These are phyloP conservation scores for Diachrysia chrysitis DNA, from an alignment of 2,888 invertebrate species.

Conservation along the genomic window DNA sequence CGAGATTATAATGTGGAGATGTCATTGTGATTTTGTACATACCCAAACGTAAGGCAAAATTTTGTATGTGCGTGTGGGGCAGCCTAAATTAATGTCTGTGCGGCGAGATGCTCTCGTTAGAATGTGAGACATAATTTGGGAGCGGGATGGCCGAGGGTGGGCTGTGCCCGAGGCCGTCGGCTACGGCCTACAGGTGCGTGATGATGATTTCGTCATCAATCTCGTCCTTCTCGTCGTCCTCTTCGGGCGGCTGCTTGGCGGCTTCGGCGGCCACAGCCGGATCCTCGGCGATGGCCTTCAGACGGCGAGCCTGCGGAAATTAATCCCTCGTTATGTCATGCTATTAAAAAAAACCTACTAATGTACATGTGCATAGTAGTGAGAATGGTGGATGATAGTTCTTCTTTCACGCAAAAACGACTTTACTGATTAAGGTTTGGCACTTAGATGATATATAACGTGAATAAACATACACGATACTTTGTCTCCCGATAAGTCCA, in stretches of 20 bases:
- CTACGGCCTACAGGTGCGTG: slow-evolving; percentile 91
- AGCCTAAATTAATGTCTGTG: slow-evolving; percentile 25
- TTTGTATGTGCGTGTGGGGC: slow-evolving; percentile 38
- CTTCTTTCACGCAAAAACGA: too few relatives aligned
- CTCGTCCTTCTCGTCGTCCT: slow-evolving; percentile 96
- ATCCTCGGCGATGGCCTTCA: slow-evolving; percentile 92
- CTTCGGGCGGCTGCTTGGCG: slow-evolving; percentile 92
- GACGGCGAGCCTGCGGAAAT: slow-evolving; percentile 89
- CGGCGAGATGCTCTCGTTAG: slow-evolving; percentile 17
- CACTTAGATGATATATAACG: too few relatives aligned
- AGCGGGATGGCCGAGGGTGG: slow-evolving; percentile 37
- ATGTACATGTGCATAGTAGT: neutral
- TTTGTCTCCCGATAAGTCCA: too few relatives aligned
- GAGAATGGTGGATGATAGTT: too few relatives aligned
- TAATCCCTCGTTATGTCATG: neutral
- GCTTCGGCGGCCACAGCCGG: slow-evolving; percentile 91
- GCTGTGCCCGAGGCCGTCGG: slow-evolving; percentile 22
- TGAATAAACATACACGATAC: too few relatives aligned
- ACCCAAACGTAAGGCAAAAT: slow-evolving; percentile 60
- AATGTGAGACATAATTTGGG: slow-evolving; percentile 36
- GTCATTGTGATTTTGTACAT: slow-evolving; percentile 62
- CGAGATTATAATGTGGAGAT: slow-evolving; percentile 65
- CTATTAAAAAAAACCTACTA: neutral
- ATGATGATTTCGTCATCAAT: slow-evolving; percentile 96
- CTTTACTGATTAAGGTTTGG: too few relatives aligned